These are phyloP conservation scores for Hirtodrosophila alboralis DNA, from an alignment of 2,888 invertebrate species.

Conservation along the genomic window DNA sequence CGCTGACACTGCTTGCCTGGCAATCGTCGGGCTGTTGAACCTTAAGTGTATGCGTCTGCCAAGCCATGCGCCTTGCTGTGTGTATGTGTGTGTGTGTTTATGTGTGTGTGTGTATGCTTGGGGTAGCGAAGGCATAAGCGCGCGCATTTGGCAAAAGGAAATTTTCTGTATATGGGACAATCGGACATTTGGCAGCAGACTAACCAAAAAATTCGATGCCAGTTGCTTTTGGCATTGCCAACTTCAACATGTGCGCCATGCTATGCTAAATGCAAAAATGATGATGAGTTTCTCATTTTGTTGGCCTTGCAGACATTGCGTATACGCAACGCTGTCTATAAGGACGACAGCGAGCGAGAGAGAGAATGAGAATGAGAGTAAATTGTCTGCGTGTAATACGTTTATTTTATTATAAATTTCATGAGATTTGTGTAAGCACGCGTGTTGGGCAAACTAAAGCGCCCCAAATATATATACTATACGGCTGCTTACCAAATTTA, in stretches of 20 bases:
- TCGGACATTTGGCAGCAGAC: conserved; percentile 22
- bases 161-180: conserved; percentile 67
- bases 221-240: conserved; percentile 38
- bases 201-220: conserved; percentile 25
- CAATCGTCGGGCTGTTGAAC: conserved; percentile 76
- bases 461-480: conserved; percentile 10
- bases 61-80: conserved; percentile 34
- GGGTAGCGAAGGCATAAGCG: conserved; percentile 56
- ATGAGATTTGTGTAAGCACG: conserved; percentile 54
- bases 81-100: conserved; percentile 14
- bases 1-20: conserved; percentile 51
- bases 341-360: too few relatives aligned
- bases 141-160: conserved; percentile 70
- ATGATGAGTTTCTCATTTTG: conserved; percentile 65
- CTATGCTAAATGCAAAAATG: conserved; percentile 66
- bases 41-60: conserved; percentile 65
- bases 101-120: conserved; percentile 21
- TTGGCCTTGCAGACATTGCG: conserved; percentile 38
- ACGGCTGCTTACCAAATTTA: conserved; percentile 40
- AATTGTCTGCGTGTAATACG: conserved; percentile 60
- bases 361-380: conserved; percentile 24
- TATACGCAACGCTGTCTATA: conserved; percentile 46
- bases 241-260: conserved; percentile 54
- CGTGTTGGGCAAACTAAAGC: conserved; percentile 34
- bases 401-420: conserved; percentile 63